phyloP scores from a whole-genome alignment of 2,113 vertebrate genomes.

The Phalacrocorax carbo region DNA sequence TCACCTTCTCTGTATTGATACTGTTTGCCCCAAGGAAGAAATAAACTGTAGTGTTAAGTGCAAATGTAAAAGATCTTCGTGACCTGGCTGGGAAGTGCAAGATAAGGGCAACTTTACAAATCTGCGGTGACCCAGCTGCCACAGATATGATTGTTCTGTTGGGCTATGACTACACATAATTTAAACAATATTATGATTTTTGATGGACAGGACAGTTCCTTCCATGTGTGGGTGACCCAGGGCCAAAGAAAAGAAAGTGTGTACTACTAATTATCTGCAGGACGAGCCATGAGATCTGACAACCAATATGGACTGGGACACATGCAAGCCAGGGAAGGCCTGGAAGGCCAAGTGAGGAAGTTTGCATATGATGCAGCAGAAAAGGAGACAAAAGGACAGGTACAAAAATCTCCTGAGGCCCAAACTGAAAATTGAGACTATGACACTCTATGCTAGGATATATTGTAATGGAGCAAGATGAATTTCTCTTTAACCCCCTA shows the following conservation, averaged over 20 bases:
- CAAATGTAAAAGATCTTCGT: not conserved
- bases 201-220: not conserved
- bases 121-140: not conserved
- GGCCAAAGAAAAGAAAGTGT: not conserved
- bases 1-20: not conserved
- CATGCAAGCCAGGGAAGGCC: not conserved
- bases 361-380: not conserved
- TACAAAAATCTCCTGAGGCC: not conserved
- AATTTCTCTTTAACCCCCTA: not conserved
- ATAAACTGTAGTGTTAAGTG: not conserved
- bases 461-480: not conserved
- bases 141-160: not conserved
- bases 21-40: not conserved
- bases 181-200: not conserved
- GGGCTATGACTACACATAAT: not conserved
- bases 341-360: not conserved
- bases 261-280: not conserved
- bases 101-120: not conserved
- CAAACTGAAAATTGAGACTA: not conserved
- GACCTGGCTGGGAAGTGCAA: not conserved
- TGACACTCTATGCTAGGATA: not conserved
- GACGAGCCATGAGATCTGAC: not conserved
- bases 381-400: conserved; percentile 10
- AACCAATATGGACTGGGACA: not conserved
- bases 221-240: not conserved